A percentile compares a stretch with the other conserved stretches of the same genome.
Evolutionary conservation across 2,113 vertebrate species (phyloP).

Genomic region (Datnioides undecimradiatus): DNA sequence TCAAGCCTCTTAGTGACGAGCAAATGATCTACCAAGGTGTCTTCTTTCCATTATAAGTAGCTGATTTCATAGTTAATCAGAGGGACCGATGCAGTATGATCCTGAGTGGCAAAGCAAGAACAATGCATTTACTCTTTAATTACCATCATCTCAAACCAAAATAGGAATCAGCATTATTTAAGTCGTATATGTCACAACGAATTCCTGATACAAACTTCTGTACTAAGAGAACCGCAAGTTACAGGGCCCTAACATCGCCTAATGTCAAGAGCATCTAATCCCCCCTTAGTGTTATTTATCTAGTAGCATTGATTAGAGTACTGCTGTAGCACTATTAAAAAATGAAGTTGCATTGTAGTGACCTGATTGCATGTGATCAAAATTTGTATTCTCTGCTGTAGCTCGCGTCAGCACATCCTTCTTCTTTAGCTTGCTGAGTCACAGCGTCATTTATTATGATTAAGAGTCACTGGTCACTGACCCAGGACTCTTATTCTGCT

Average conservation of each 20-base stretch:
- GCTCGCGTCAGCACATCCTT: conserved; percentile 1
- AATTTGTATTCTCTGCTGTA: not conserved
- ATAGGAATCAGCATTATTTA: not conserved
- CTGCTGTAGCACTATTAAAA: not conserved
- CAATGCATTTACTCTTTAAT: conserved; percentile 12
- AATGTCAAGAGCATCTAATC: not conserved
- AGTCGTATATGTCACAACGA: not conserved
- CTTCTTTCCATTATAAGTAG: conserved; percentile 15
- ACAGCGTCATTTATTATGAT: conserved; percentile 35
- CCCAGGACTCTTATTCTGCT: conserved; percentile 22
- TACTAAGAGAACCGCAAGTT: not conserved
- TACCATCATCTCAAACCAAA: not conserved
- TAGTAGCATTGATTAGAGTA: not conserved
- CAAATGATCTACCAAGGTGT: conserved; percentile 26
- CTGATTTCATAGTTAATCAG: conserved; percentile 29
- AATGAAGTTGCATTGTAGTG: not conserved
- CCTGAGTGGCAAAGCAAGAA: not conserved
- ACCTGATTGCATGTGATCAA: conserved; percentile 10
- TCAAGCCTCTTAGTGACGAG: conserved; percentile 30
- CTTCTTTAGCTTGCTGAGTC: conserved; percentile 18
- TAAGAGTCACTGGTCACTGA: conserved; percentile 46
- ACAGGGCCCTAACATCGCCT: not conserved
- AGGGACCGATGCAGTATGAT: conserved; percentile 30
- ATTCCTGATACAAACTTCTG: not conserved
- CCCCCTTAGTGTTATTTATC: not conserved